Percentiles rank a stretch among this genome's conserved stretches.
These are phyloP conservation scores for Acleris literana DNA, from an alignment of 2,888 invertebrate species.

Conservation along the genomic window DNA sequence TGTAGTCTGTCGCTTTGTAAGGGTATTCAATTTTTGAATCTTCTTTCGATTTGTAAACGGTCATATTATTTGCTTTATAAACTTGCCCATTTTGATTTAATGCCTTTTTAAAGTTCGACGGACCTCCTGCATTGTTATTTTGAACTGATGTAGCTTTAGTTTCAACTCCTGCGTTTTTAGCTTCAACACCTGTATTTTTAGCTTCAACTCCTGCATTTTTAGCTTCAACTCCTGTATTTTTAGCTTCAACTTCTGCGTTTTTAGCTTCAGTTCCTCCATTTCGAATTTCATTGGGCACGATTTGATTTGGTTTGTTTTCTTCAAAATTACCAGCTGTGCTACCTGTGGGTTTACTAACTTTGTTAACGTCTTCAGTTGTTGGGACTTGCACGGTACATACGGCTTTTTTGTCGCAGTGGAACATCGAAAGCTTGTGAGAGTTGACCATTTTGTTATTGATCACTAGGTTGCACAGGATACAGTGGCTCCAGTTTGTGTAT, in stretches of 20 bases:
- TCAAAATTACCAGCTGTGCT: background rate
- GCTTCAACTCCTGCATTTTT: background rate
- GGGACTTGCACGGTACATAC: background rate
- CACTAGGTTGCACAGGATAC: conserved; percentile 15
- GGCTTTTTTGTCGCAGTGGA: conserved; percentile 5
- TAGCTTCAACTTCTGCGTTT: background rate
- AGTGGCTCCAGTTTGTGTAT: conserved; percentile 9
- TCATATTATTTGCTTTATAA: background rate
- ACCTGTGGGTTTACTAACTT: background rate
- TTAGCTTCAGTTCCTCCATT: background rate
- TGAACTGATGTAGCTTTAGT: background rate
- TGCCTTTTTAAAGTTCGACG: background rate
- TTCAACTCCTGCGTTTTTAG: background rate
- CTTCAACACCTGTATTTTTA: background rate
- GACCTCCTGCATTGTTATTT: background rate
- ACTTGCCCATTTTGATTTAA: background rate
- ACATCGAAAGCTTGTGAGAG: background rate
- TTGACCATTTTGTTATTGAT: background rate
- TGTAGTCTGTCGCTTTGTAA: background rate
- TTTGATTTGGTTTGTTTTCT: background rate
- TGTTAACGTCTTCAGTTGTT: background rate
- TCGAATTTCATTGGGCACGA: background rate
- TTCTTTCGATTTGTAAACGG: background rate
- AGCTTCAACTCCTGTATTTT: background rate
- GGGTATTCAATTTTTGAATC: background rate